Evolutionary conservation across 2,797 vertebrate genomes (phyloP), one percentile per base, ranked within the genome.

Genomic region (Typhlichthys eigenmanni): DNA sequence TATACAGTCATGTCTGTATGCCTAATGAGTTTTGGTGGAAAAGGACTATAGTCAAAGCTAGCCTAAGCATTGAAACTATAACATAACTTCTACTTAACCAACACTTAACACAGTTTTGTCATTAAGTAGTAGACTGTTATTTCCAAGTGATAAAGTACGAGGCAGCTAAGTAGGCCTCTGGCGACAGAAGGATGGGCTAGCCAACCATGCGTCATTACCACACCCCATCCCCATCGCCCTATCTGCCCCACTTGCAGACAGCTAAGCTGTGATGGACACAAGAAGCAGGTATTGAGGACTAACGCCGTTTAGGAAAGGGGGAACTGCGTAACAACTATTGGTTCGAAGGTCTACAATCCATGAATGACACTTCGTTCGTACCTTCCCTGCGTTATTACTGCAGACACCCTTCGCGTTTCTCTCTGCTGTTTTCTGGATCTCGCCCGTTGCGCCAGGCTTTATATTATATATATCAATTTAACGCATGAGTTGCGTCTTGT

Each of bases 111-210:
- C 2, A 9, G 6, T 43, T 7, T 43, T 7, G 38, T 43, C 38
- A 7, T 43, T 8, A 43, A 43, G 38, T 2, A 43, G 38, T 8
- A 43, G 38, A 10, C 38, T 43, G 38, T 29, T 32, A 7, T 13
- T 14, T 14, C 47, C 10, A 32, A 54, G 13, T 32, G 47, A 13
- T 13, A 54, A 24, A 29, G 24, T 29, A 4, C 24, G 29, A 24
- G 52, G 52, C 12, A 13, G 14, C 55, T 54, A 5, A 13, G 11
- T 54, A 13, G 24, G 19, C 24, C 13, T 54, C 10, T 80, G 85
- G 82, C 79, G 85, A 77, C 79, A 60, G 67, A 63, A 82, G 75
- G 83, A 71, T 72, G 84, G 74, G 70, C 76, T 52, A 7, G 29
- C 14, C 59, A 60, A 83, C 86, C 38, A 9, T 9, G 5, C 38